phyloP scores from a whole-genome alignment of 2,113 vertebrate genomes.

The Gavia stellata region DNA sequence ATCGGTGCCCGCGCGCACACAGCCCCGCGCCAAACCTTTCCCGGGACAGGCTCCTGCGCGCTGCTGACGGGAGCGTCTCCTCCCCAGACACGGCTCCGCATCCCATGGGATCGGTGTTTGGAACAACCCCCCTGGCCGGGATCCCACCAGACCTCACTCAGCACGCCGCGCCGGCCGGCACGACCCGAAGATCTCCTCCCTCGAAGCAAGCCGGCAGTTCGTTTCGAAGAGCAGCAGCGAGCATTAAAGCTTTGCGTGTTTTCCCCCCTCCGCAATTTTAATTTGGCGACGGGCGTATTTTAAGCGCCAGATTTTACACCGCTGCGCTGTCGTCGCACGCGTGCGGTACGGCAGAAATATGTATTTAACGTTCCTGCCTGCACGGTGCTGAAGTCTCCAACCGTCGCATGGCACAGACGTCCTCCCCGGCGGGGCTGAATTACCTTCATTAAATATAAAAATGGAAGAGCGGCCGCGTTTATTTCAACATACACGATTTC shows the following conservation, averaged over 20 bases:
- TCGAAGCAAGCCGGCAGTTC: not conserved
- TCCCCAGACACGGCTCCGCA: not conserved
- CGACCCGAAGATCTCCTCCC: not conserved
- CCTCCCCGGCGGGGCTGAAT: not conserved
- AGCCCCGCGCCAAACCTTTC: not conserved
- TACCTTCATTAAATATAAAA: conserved; percentile 24
- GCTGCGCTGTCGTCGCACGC: not conserved
- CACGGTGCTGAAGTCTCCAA: not conserved
- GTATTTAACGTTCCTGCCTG: not conserved
- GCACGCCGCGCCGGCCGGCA: not conserved
- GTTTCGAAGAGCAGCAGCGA: not conserved
- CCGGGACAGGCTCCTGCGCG: not conserved
- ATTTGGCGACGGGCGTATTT: not conserved
- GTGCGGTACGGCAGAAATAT: not conserved
- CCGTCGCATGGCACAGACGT: not conserved
- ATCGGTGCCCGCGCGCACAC: not conserved
- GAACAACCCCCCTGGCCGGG: too few species aligned
- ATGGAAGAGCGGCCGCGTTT: not conserved
- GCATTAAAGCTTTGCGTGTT: not conserved
- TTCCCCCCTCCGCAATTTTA: not conserved
- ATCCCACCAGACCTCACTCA: too few species aligned
- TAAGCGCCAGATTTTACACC: not conserved
- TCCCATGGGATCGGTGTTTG: not conserved
- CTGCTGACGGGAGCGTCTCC: fast-evolving
- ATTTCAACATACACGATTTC: not conserved